Evolutionary conservation across 2,797 vertebrate species (phyloP).

Genomic region (Cyclopterus lumpus): DNA sequence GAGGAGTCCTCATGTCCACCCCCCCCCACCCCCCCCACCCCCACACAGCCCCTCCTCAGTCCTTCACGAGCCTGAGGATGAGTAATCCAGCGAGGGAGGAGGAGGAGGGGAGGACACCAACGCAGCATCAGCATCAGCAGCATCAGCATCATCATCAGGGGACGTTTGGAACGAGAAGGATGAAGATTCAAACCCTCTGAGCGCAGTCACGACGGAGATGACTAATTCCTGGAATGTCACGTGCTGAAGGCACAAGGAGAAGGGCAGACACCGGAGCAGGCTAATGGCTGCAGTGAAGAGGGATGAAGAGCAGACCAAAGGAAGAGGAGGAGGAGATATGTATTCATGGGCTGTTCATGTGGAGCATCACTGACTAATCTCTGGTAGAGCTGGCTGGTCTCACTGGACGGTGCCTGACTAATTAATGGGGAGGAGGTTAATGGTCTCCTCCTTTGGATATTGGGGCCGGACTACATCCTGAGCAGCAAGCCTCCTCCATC

Average conservation of each 20-base stretch:
- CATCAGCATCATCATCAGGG: conserved; percentile 44
- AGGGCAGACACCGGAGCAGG: background rate
- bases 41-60: background rate
- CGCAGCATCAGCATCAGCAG: conserved; percentile 27
- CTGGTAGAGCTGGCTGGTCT: conserved; percentile 21
- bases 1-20: background rate
- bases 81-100: conserved; percentile 73
- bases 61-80: conserved; percentile 66
- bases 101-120: conserved; percentile 28
- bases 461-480: conserved; percentile 21
- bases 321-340: background rate
- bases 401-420: conserved; percentile 7
- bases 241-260: background rate
- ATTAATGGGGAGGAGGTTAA: conserved; percentile 12
- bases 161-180: conserved; percentile 24
- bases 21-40: background rate
- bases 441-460: background rate
- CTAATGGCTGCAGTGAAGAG: conserved; percentile 21
- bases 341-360: background rate
- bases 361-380: conserved; percentile 33
- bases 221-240: conserved; percentile 41
- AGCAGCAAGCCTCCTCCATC: background rate
- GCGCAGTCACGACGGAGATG: background rate
- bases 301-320: background rate
- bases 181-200: conserved; percentile 23